Percentiles rank a stretch among this genome's conserved stretches.
Conservation (phyloP, 2,888 invertebrate species). For the Hirtodrosophila cameraria region DNA sequence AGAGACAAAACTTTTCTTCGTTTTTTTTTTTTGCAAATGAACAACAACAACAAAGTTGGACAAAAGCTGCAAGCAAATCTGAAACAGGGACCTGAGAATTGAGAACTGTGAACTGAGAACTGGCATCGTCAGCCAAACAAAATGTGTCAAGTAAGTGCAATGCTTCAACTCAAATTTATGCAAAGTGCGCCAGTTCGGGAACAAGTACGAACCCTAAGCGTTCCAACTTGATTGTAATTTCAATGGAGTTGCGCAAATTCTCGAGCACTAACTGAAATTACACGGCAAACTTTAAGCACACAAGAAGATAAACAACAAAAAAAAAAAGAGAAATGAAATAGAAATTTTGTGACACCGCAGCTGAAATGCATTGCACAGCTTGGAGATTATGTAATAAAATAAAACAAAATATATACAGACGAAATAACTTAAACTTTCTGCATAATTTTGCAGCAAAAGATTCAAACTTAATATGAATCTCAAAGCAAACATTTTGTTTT, state of each 20-base stretch:
- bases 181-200: constrained; percentile 62
- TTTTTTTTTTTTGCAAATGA: constrained; percentile 52
- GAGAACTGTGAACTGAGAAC: constrained; percentile 15
- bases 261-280: constrained; percentile 33
- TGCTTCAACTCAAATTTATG: constrained; percentile 73
- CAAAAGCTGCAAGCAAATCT: constrained; percentile 23
- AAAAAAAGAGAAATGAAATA: not conserved
- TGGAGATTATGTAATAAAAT: not conserved
- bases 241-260: constrained; percentile 40
- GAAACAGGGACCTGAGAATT: constrained; percentile 1
- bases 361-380: not conserved
- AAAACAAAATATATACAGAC: not conserved
- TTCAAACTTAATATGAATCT: too few species aligned
- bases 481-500: too few species aligned
- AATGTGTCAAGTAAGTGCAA: constrained; percentile 76
- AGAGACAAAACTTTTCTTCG: constrained; percentile 60
- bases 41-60: constrained; percentile 58
- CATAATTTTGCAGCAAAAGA: not conserved
- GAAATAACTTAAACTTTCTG: not conserved
- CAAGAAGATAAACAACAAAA: not conserved
- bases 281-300: constrained; percentile 22
- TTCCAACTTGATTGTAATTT: constrained; percentile 56
- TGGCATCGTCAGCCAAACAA: constrained; percentile 51
- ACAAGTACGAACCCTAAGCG: constrained; percentile 11
- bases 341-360: not conserved